phyloP scores from a whole-genome alignment of 1,140 invertebrate genomes.

The Drosophila rhopaloa region DNA sequence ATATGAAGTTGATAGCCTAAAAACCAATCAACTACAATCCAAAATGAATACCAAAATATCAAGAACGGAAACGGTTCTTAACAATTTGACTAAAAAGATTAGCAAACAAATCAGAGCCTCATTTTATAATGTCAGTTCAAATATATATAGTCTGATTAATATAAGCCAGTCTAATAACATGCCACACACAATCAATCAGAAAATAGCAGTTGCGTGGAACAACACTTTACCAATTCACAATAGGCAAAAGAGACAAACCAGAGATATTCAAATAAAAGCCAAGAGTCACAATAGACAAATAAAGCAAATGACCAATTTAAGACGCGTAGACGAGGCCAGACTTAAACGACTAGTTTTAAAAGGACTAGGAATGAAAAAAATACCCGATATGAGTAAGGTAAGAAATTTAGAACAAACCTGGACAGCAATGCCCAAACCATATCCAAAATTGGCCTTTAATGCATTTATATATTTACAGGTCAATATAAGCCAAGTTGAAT shows the following conservation, averaged over 20 bases:
- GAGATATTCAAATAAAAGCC: conserved; percentile 2
- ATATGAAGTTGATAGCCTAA: background rate
- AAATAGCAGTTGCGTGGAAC: background rate
- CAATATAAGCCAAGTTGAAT: conserved; percentile 80
- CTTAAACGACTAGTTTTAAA: conserved; percentile 61
- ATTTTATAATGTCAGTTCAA: conserved; percentile 24
- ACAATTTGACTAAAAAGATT: conserved; percentile 2
- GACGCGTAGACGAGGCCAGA: conserved; percentile 45
- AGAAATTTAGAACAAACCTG: conserved; percentile 5
- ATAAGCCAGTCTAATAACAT: conserved; percentile 40
- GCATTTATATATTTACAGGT: conserved; percentile 57
- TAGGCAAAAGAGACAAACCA: conserved; percentile 7
- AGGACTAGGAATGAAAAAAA: conserved; percentile 65
- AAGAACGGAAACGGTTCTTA: conserved; percentile 3
- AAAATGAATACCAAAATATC: conserved; percentile 16
- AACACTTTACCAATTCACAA: background rate
- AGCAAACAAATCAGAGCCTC: conserved; percentile 7
- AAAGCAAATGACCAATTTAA: background rate
- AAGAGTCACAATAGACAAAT: background rate
- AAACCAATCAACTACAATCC: conserved; percentile 1
- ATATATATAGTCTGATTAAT: conserved; percentile 69
- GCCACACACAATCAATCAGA: background rate
- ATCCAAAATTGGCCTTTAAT: background rate
- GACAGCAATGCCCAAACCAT: background rate
- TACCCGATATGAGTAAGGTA: conserved; percentile 76